A percentile compares a stretch with the other conserved stretches of the same genome.
Evolutionary conservation across 1,140 invertebrate species (phyloP).

Genomic region (Nasonia giraulti): DNA sequence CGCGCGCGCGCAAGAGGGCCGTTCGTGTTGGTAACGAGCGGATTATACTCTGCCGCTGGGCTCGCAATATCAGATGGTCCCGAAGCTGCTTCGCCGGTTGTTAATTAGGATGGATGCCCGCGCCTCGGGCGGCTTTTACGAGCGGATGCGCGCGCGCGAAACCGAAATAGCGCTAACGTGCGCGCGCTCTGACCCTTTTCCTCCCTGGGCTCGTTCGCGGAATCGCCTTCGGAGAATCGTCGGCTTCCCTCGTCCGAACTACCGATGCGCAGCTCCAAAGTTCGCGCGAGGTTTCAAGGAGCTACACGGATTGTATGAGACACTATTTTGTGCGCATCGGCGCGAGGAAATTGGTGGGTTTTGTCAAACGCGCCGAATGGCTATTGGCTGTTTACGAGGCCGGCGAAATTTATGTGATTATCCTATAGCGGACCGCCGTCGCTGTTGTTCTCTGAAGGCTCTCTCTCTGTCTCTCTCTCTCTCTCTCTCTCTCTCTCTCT

Average conservation of each 20-base stretch:
- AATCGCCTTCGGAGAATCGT: slow-evolving; percentile 52
- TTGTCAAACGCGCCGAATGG: background rate
- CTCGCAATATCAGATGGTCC: slow-evolving; percentile 69
- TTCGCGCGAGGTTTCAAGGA: background rate
- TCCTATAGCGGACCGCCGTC: background rate
- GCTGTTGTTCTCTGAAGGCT: background rate
- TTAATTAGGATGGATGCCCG: slow-evolving; percentile 74
- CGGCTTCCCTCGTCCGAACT: background rate
- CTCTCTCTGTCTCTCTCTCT: no score
- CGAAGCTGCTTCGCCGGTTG: slow-evolving; percentile 68
- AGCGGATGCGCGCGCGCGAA: slow-evolving; percentile 64
- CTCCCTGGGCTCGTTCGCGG: slow-evolving; percentile 50
- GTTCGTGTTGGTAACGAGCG: slow-evolving; percentile 71
- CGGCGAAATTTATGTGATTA: background rate
- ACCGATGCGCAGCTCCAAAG: background rate
- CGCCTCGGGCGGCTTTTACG: slow-evolving; percentile 73
- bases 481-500: no score
- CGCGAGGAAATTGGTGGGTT: background rate
- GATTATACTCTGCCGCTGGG: slow-evolving; percentile 64
- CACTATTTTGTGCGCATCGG: background rate
- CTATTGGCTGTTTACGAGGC: background rate
- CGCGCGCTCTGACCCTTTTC: slow-evolving; percentile 18
- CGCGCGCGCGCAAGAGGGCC: slow-evolving; percentile 53
- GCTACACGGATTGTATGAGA: background rate
- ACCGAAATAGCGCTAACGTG: slow-evolving; percentile 64